phyloP scores from a whole-genome alignment of 64 coral and sea anemone genomes.

The Stichodactyla helianthus region DNA sequence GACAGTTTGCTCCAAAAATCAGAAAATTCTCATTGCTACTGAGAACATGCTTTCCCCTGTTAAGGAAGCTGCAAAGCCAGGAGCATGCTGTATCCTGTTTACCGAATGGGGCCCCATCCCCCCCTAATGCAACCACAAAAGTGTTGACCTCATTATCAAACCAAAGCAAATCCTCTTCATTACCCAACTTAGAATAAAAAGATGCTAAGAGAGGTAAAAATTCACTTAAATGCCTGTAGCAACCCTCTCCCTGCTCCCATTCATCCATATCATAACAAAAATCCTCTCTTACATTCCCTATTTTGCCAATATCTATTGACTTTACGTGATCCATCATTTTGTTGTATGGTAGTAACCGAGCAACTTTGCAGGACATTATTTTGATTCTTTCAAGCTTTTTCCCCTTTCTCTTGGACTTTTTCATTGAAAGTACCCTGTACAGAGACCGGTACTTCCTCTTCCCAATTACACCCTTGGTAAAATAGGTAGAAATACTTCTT shows the following conservation, averaged over 20 bases:
- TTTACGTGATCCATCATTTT: background rate
- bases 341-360: constrained; percentile 7
- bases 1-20: constrained; percentile 36
- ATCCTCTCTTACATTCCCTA: constrained; percentile 44
- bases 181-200: constrained; percentile 39
- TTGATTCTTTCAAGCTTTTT: background rate
- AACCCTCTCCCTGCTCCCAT: constrained; percentile 48
- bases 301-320: background rate
- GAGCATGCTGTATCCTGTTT: constrained; percentile 29
- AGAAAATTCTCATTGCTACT: constrained; percentile 41
- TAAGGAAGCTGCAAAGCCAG: constrained; percentile 24
- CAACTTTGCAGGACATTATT: constrained; percentile 8
- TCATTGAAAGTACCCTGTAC: constrained; percentile 37
- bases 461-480: constrained; percentile 29
- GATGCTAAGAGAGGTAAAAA: constrained; percentile 52
- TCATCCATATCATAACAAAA: constrained; percentile 52
- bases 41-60: constrained; percentile 25
- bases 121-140: constrained; percentile 38
- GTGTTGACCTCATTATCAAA: constrained; percentile 26
- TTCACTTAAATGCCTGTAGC: constrained; percentile 43
- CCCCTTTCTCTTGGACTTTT: background rate
- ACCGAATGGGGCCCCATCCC: constrained; percentile 43
- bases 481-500: constrained; percentile 42
- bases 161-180: constrained; percentile 34
- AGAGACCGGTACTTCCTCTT: constrained; percentile 37